Evolutionary conservation across 2,113 vertebrate species (phyloP).

Genomic region (Cervus canadensis): DNA sequence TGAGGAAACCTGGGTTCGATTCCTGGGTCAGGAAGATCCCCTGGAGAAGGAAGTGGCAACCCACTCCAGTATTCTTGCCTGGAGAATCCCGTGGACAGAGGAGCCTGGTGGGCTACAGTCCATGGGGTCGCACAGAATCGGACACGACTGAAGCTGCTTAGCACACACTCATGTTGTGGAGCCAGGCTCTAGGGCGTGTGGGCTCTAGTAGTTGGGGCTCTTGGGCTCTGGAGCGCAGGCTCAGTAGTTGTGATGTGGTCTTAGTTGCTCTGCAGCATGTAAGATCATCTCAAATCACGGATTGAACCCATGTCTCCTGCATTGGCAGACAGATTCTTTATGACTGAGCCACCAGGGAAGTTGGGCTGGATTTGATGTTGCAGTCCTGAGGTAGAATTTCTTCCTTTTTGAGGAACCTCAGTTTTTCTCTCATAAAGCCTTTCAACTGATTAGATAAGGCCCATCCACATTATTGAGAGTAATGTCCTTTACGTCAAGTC

Average conservation of each 20-base stretch:
- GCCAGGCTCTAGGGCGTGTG: rapidly evolving
- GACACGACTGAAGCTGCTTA: neutral
- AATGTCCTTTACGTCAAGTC: neutral
- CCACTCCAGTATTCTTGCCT: neutral
- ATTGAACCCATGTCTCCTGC: neutral
- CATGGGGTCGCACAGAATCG: neutral
- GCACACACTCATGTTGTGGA: neutral
- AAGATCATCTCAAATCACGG: neutral
- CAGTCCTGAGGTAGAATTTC: neutral
- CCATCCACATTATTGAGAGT: neutral
- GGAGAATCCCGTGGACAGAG: neutral
- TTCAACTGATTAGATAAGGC: neutral
- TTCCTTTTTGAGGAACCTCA: neutral
- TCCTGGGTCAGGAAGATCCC: neutral
- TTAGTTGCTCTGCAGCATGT: neutral
- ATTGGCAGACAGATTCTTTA: neutral
- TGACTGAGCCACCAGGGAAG: neutral
- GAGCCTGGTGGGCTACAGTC: neutral
- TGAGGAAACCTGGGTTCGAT: neutral
- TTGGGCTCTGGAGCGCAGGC: neutral
- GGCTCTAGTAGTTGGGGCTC: neutral
- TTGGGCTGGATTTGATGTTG: neutral
- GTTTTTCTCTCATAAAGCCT: neutral
- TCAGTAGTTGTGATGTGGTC: neutral
- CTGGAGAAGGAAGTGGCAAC: neutral